Percentiles rank a stretch among this genome's conserved stretches.
phyloP scores from a whole-genome alignment of 2,888 invertebrate genomes.

The Zhuqinia jingwanae region DNA sequence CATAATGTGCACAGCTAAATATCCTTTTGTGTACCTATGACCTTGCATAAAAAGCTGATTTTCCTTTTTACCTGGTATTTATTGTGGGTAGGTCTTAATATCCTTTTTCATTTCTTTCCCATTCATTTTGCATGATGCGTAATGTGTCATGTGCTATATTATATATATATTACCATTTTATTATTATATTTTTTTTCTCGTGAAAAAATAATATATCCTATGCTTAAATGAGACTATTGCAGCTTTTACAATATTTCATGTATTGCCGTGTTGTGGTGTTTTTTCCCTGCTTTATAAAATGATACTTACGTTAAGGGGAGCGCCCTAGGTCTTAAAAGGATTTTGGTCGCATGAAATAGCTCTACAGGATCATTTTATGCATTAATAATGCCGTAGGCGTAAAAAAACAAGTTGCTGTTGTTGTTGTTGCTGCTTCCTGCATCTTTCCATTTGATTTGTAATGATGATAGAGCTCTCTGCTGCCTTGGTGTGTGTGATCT shows the following conservation, averaged over 20 bases:
- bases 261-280: neutral
- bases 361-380: neutral
- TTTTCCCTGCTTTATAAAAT: neutral
- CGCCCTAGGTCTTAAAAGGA: conserved; percentile 18
- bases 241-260: conserved; percentile 36
- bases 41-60: conserved; percentile 38
- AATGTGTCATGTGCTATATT: neutral
- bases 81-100: neutral
- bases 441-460: conserved; percentile 34
- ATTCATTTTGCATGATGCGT: neutral
- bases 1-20: neutral
- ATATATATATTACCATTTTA: neutral
- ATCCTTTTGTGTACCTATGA: conserved; percentile 15
- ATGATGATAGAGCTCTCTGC: conserved; percentile 4
- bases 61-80: conserved; percentile 21
- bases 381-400: conserved; percentile 39
- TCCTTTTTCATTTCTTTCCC: neutral
- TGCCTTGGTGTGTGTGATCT: neutral
- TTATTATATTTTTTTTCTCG: neutral
- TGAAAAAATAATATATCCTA: too few species aligned
- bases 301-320: conserved; percentile 37
- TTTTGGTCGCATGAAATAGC: conserved; percentile 3
- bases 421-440: conserved; percentile 1
- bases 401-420: conserved; percentile 47
- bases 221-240: neutral